Conservation (phyloP, 2,797 vertebrate genomes). For the Oophaga sylvatica region DNA sequence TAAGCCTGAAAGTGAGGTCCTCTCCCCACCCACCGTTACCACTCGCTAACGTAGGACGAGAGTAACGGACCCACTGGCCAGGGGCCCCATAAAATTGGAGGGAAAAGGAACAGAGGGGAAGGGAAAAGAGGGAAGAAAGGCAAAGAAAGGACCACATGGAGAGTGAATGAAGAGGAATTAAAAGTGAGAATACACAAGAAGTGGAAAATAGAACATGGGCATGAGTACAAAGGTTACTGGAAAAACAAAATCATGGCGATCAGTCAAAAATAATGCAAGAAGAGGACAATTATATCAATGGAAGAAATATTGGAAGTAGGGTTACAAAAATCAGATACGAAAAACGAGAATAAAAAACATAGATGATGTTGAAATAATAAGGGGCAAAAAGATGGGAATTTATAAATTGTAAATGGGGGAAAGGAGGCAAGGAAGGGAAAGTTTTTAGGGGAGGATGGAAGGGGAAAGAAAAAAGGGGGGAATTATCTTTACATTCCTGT, state of each 20-base stretch:
- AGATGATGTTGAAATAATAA: neutral
- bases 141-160: slow-evolving; percentile 55
- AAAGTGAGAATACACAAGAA: slow-evolving; percentile 13
- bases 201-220: neutral
- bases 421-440: slow-evolving; percentile 24
- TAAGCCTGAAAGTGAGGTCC: slow-evolving; percentile 89
- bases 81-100: slow-evolving; percentile 85
- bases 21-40: slow-evolving; percentile 73
- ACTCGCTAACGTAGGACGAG: slow-evolving; percentile 84
- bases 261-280: neutral
- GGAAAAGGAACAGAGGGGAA: slow-evolving; percentile 53
- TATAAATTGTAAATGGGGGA: neutral
- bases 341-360: neutral
- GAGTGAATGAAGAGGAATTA: neutral
- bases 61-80: slow-evolving; percentile 93
- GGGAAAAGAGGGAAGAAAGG: slow-evolving; percentile 52
- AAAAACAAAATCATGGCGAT: slow-evolving; percentile 31
- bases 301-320: neutral
- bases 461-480: neutral
- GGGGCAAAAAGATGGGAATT: neutral
- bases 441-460: slow-evolving; percentile 38
- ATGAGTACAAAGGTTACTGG: slow-evolving; percentile 2
- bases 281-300: neutral
- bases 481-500: slow-evolving; percentile 54
- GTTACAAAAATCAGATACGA: neutral